Conservation (phyloP, 2,888 invertebrate species). For the Copidosoma aretas region DNA sequence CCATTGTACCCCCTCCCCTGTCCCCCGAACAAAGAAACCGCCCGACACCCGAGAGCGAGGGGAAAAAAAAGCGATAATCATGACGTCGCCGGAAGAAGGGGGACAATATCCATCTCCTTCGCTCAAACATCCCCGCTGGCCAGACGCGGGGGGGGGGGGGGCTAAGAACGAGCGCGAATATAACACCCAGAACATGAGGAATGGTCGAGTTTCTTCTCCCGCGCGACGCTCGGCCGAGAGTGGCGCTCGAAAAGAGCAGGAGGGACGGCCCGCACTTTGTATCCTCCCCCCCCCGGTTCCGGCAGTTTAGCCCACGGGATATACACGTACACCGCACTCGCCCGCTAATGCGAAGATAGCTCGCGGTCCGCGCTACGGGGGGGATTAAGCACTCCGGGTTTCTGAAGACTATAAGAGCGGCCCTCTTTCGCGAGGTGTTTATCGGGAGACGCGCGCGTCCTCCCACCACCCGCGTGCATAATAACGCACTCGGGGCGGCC, state of each 20-base stretch:
- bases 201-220: slow-evolving; percentile 5
- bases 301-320: slow-evolving; percentile 19
- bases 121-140: slow-evolving; percentile 42
- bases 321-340: slow-evolving; percentile 7
- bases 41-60: slow-evolving; percentile 2
- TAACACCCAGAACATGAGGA: not conserved
- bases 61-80: slow-evolving; percentile 12
- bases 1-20: slow-evolving; percentile 13
- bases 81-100: slow-evolving; percentile 34
- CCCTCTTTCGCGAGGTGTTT: too few relatives aligned
- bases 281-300: slow-evolving; percentile 8
- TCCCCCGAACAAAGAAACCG: not conserved
- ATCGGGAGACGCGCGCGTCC: too few relatives aligned
- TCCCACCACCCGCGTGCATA: too few relatives aligned
- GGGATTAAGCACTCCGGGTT: too few relatives aligned
- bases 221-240: not conserved
- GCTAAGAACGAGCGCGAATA: not conserved
- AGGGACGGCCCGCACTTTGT: slow-evolving; percentile 3
- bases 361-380: too few relatives aligned
- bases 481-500: too few relatives aligned
- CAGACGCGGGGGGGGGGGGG: slow-evolving; percentile 9
- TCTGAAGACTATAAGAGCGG: too few relatives aligned
- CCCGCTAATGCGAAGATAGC: slow-evolving; percentile 18
- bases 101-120: slow-evolving; percentile 46
- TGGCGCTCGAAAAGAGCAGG: slow-evolving; percentile 8